Evolutionary conservation across 2,797 vertebrate genomes (phyloP), one percentile per base, ranked within the genome.

Genomic region (Gymnopithys bicolor): DNA sequence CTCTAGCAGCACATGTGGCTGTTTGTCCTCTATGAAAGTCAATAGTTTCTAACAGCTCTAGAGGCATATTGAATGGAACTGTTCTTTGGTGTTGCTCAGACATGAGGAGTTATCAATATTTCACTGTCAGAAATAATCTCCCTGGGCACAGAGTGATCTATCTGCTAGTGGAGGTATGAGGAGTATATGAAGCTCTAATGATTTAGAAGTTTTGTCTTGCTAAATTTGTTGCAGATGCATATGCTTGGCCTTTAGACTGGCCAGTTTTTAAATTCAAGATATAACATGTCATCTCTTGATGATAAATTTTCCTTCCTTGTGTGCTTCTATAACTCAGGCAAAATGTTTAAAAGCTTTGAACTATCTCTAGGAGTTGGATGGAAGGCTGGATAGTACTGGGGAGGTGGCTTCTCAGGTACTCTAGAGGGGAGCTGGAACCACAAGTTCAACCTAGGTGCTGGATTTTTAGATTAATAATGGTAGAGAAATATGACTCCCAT

Each of bases 261-360:
- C 3, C 7, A 24, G 3, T 2, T 60, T 71, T 53, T 11, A 18
- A 66, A 82, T 46, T 33, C 39, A 37, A 43, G 23, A 21, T 37
- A 1, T 0, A 1, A 28, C 4, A 33, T 0, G 0, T 6, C 10
- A 5, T 19, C 18, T 58, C 30, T 13, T 16, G 35, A 8, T 0
- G 10, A 22, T 6, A 7, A 63, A 24, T 35, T 83, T 59, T 59
- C 30, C 33, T 66, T 60, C n/a, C 18, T 13, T n/a, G 10, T 7
- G 25, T 32, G 17, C 4, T 79, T 77, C 69, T 43, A 1, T 0
- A 0, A 12, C 17, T 41, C 53, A 63, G 52, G 25, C 10, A 71
- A 71, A 53, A 3, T 17, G 3, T 17, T 37, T 3, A 10, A 68
- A 93, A 27, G 5, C n/a, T 15, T 3, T 0, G 0, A 46, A 10